A percentile compares a stretch with the other conserved stretches of the same genome.
phyloP scores from a whole-genome alignment of 2,113 vertebrate genomes.

The Tragelaphus imberbis region DNA sequence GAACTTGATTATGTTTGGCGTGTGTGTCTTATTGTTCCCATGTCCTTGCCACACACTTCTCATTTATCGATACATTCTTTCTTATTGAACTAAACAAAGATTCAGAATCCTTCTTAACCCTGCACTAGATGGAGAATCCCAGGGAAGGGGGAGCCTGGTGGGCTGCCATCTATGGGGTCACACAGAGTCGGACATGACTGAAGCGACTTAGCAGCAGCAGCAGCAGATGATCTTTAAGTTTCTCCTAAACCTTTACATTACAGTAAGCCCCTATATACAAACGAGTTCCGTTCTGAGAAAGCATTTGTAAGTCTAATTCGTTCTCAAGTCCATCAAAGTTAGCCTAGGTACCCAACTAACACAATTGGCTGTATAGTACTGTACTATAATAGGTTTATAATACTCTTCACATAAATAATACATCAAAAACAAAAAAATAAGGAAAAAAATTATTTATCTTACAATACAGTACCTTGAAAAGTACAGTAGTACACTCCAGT shows the following conservation, averaged over 20 bases:
- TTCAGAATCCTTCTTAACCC: not conserved
- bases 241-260: not conserved
- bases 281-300: not conserved
- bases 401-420: not conserved
- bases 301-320: not conserved
- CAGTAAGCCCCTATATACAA: not conserved
- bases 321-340: not conserved
- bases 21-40: fast-evolving
- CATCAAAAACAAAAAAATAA: not conserved
- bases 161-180: no score
- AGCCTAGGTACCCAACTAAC: not conserved
- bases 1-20: not conserved
- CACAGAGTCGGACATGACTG: no score
- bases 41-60: not conserved
- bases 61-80: not conserved
- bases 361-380: not conserved
- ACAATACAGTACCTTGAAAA: not conserved
- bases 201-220: no score
- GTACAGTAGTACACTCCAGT: not conserved
- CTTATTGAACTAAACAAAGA: not conserved
- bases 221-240: not conserved
- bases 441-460: not conserved
- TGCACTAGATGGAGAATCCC: no score
- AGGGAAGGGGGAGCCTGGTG: no score
- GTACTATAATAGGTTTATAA: not conserved